Conservation (phyloP, 2,113 vertebrate genomes). For the Apodemus speciosus region DNA sequence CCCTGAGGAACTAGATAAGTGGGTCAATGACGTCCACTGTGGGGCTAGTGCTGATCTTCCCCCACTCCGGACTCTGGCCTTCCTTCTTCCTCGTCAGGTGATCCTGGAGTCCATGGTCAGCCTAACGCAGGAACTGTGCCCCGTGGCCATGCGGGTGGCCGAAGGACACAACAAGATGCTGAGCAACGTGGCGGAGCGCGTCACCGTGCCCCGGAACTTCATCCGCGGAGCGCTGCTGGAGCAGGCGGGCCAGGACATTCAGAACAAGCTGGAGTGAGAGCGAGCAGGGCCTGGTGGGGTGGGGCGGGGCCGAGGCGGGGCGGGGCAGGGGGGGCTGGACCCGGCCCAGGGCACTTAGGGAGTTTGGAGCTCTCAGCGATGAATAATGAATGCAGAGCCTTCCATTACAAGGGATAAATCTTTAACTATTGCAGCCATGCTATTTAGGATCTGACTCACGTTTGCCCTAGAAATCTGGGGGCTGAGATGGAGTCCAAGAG, state of each 20-base stretch:
- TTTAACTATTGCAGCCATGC: slow-evolving; percentile 68
- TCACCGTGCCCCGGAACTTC: slow-evolving; percentile 91
- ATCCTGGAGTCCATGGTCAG: slow-evolving; percentile 95
- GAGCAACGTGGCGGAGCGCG: slow-evolving; percentile 90
- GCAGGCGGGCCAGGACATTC: slow-evolving; percentile 92
- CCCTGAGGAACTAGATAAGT: neutral
- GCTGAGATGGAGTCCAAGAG: neutral
- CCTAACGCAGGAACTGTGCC: slow-evolving; percentile 91
- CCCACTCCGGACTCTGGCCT: neutral
- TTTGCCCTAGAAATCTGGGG: slow-evolving; percentile 61
- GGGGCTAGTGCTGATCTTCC: neutral
- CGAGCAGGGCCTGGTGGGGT: neutral
- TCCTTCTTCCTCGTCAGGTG: slow-evolving; percentile 85
- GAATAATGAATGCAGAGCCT: slow-evolving; percentile 73
- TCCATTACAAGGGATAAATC: slow-evolving; percentile 73
- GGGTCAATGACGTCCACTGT: neutral
- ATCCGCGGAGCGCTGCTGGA: slow-evolving; percentile 92
- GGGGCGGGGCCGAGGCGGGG: too few species aligned
- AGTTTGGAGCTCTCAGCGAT: slow-evolving; percentile 38
- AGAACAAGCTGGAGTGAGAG: slow-evolving; percentile 91
- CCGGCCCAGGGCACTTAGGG: slow-evolving; percentile 58
- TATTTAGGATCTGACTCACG: slow-evolving; percentile 56
- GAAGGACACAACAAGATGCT: slow-evolving; percentile 90
- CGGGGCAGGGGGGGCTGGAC: neutral
- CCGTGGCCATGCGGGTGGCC: slow-evolving; percentile 88